Conservation (phyloP, 2,888 invertebrate genomes). For the Boloria euphrosyne region DNA sequence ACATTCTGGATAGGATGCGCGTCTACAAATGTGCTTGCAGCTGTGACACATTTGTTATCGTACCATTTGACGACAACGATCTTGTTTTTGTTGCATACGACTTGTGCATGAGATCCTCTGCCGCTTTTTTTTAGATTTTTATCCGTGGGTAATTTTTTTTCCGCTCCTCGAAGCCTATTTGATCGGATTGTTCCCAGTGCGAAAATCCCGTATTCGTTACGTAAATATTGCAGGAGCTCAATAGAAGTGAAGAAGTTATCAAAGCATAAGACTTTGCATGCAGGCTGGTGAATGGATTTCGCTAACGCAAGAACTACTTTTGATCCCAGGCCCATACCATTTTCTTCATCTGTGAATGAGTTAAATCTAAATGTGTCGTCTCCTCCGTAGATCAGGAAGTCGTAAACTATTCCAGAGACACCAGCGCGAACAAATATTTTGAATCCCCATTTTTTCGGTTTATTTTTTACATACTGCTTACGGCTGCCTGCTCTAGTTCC, state of each 20-base stretch:
- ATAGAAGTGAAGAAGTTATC: conserved; percentile 42
- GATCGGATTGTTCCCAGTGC: conserved; percentile 42
- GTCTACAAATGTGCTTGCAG: conserved; percentile 12
- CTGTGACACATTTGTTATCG: conserved; percentile 21
- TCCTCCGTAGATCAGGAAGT: not conserved
- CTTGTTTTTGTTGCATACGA: conserved; percentile 33
- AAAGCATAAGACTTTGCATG: conserved; percentile 23
- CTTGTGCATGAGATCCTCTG: conserved; percentile 39
- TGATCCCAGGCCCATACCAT: not conserved
- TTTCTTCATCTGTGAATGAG: conserved; percentile 23
- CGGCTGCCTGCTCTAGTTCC: conserved; percentile 43
- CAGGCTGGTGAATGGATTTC: conserved; percentile 24
- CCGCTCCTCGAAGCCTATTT: conserved; percentile 44
- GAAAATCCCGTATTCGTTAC: conserved; percentile 45
- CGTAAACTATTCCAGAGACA: not conserved
- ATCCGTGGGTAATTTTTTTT: conserved; percentile 38
- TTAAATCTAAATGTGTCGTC: conserved; percentile 2
- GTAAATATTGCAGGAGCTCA: conserved; percentile 41
- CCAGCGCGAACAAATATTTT: conserved; percentile 3
- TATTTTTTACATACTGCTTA: conserved; percentile 46
- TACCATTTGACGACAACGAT: conserved; percentile 35
- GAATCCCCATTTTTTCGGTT: conserved; percentile 37
- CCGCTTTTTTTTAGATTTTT: conserved; percentile 43
- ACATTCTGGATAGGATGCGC: conserved; percentile 11
- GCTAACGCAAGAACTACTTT: conserved; percentile 1